Base-by-base conservation (phyloP, 2,888 invertebrate genomes). In the Conops quadrifasciatus region DNA sequence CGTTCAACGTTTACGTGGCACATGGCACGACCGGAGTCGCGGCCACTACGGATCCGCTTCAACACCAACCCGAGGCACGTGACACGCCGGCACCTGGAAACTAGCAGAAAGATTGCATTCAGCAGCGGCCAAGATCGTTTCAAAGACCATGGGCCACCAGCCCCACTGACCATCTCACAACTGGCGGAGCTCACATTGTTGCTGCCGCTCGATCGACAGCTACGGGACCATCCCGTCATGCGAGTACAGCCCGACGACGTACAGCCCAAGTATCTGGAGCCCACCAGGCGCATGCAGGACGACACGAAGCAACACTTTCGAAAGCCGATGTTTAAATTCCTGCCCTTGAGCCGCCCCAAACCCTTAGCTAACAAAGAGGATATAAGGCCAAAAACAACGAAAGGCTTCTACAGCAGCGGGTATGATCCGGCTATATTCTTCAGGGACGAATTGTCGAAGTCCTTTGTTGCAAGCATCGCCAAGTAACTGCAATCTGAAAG, bases 61-160 rank as follows among this genome's bases (percentile, higher is more conserved):
- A 82, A 84, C 47, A 82, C 82, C 30, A 75, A 36, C 36, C 36
- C 36, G 72, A 78, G 1, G 70, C 76, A 77, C 0, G 28, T 79
- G 3, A 65, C 68, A 0, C 80, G 84, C 1, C 80, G 81, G 4
- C 83, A 82, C 66, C 47, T 83, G 71, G 77, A 79, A 21, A 80
- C 72, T 51, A 84, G 83, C 67, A 84, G 83, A 59, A 84, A 84
- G 67, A 78, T 84, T 15, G 84, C 82, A 1, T 84, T 84, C 21
- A 75, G 77, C 30, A 83, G 84, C 36, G 82, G 82, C 7, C 78
- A 78, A 72, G 82, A 83, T 51, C 82, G 84, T 5, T 84, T 80
- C 75, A 78, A 76, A 47, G 82, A 81, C 51, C 70, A 71, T 0
- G 76, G 78, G 0, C 77, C 76, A 1, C 76, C 78, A 0, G 19